Conservation (phyloP, 2,797 vertebrate species). For the Phrynocephalus forsythii region DNA sequence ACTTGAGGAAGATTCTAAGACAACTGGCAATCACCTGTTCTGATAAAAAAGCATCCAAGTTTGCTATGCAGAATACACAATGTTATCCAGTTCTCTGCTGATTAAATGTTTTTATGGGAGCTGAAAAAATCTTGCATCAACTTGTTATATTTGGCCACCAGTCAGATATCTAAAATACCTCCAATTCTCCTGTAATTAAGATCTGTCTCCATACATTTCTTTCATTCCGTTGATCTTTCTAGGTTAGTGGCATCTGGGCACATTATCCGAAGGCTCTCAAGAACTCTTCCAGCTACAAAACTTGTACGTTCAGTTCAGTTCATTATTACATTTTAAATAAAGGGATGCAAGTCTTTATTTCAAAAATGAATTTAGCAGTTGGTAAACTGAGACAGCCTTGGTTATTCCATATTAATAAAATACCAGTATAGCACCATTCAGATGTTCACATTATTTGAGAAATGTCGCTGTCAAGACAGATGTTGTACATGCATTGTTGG, state of each 20-base stretch:
- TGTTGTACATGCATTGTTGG: too few relatives aligned
- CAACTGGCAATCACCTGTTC: conserved; percentile 51
- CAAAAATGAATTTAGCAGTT: not conserved
- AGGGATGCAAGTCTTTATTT: not conserved
- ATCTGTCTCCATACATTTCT: conserved; percentile 15
- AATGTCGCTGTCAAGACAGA: not conserved
- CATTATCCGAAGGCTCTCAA: not conserved
- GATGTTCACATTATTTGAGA: not conserved
- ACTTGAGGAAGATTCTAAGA: conserved; percentile 52
- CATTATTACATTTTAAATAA: not conserved
- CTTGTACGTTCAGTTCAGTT: not conserved
- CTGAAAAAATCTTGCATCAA: conserved; percentile 24
- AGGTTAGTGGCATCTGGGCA: not conserved
- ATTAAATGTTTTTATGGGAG: conserved; percentile 14
- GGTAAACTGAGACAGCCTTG: not conserved
- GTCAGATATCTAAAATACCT: not conserved
- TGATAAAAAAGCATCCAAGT: conserved; percentile 36
- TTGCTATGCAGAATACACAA: conserved; percentile 17
- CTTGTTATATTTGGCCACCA: conserved; percentile 22
- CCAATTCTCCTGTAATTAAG: conserved; percentile 5
- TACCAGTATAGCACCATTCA: not conserved
- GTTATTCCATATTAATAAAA: not conserved
- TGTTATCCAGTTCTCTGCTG: conserved; percentile 11
- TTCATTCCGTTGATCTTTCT: conserved; percentile 9
- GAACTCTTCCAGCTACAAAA: not conserved